Evolutionary conservation across 2,113 vertebrate species (phyloP), one percentile per base, ranked within the genome.

Genomic region (Hydrolagus affinis): DNA sequence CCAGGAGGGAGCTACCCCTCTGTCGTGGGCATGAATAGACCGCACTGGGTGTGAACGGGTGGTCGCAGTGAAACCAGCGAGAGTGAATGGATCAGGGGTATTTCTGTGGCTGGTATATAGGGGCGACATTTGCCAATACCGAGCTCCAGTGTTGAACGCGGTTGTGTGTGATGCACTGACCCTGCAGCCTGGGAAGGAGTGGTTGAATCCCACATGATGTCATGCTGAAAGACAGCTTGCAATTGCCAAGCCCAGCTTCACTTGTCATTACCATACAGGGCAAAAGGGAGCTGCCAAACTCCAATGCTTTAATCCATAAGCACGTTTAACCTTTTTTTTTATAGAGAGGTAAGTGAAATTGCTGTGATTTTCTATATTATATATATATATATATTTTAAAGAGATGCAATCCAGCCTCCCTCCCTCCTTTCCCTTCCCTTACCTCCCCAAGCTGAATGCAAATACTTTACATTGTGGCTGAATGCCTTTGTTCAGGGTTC

Each of bases 321-420:
- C 17, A 25, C 19, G 32, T 83, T 83, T 83, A 83, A 83, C 78
- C 78, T 83, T 83, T 83, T 66, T 83, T 83, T 83, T 66, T 28
- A 83, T 21, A 83, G 60, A 83, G 62, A 17, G 78, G 78, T 83
- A 56, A 83, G 78, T 83, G 60, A 66, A 25, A 10, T 28, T 44
- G 44, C 44, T 83, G 28, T 83, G 66, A 8, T 66, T 66, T 64
- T 6, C 17, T 74, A 44, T 44, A 44, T 44, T 44, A 3, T 44
- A 44, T 44, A 44, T 44, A 3, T 44, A 44, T 1, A n/a, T n/a
- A n/a, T n/a, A n/a, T n/a, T n/a, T 25, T 15, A 68, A 83, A 32
- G 6, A 44, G 6, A 44, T 3, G 44, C 25, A 68, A 75, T 21
- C 60, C 1, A 62, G 57, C 60, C n/a, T 76, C 9, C 30, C 66